Percentiles rank a stretch among this genome's conserved stretches.
These are phyloP conservation scores for Aplocera efformata DNA, from an alignment of 2,888 invertebrate genomes.

Conservation along the genomic window DNA sequence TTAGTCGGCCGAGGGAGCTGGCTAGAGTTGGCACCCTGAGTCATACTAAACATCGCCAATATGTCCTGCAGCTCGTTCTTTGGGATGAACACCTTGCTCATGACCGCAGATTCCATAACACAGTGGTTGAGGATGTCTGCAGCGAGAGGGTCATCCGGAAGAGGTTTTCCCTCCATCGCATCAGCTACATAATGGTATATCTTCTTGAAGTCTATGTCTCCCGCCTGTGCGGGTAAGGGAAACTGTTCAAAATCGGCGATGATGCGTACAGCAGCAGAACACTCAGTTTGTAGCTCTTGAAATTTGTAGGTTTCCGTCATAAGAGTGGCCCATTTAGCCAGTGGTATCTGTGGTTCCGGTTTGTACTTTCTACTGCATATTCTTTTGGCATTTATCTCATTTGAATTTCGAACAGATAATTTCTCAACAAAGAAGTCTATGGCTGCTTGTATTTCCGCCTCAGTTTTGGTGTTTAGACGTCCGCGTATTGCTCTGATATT, in stretches of 20 bases:
- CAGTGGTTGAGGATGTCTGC: conserved; percentile 49
- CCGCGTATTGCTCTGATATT: conserved; percentile 35
- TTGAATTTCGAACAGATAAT: conserved; percentile 29
- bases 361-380: conserved; percentile 7
- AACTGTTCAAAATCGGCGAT: conserved; percentile 64
- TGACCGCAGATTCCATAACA: conserved; percentile 55
- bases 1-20: conserved; percentile 35
- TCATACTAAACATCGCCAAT: conserved; percentile 28
- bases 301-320: conserved; percentile 45
- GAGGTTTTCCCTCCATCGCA: conserved; percentile 61
- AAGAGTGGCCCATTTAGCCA: conserved; percentile 55
- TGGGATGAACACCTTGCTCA: conserved; percentile 52
- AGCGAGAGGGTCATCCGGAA: conserved; percentile 38
- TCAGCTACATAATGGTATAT: conserved; percentile 60
- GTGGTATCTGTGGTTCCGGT: conserved; percentile 37
- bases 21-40: background rate
- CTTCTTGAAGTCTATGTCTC: conserved; percentile 52
- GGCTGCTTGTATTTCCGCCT: conserved; percentile 42
- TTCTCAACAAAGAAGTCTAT: conserved; percentile 43
- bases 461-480: conserved; percentile 42
- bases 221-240: conserved; percentile 40
- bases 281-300: conserved; percentile 55
- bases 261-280: conserved; percentile 50
- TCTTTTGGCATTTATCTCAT: conserved; percentile 21
- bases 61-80: conserved; percentile 35